Conservation (phyloP, 2,888 invertebrate genomes). For the Pantelozetes paolii region DNA sequence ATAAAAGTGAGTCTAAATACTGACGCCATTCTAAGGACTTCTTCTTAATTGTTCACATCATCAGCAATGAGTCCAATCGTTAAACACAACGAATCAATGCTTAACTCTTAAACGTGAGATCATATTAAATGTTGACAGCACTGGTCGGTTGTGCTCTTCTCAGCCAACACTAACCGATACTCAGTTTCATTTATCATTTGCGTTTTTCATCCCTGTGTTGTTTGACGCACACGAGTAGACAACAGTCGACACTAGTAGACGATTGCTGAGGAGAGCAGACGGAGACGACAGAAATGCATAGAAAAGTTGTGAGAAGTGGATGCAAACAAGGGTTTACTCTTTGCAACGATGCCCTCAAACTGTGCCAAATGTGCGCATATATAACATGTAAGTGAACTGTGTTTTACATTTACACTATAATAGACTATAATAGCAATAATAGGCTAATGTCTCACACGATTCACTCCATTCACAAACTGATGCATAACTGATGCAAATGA, state of each 20-base stretch:
- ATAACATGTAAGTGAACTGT: slow-evolving; percentile 37
- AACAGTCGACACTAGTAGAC: background rate
- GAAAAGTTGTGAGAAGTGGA: slow-evolving; percentile 5
- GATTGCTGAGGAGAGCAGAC: background rate
- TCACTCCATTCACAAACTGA: background rate
- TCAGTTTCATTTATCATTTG: slow-evolving; percentile 19
- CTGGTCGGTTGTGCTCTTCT: background rate
- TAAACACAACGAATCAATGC: slow-evolving; percentile 6
- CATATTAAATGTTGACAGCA: background rate
- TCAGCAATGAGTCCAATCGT: slow-evolving; percentile 2
- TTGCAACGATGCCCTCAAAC: slow-evolving; percentile 15
- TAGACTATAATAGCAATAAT: slow-evolving; percentile 16
- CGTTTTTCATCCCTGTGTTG: background rate
- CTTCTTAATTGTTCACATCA: slow-evolving; percentile 16
- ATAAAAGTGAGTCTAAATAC: slow-evolving; percentile 8
- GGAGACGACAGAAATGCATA: background rate
- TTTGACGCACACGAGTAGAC: slow-evolving; percentile 16
- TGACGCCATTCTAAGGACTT: background rate
- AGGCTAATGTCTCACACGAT: slow-evolving; percentile 10
- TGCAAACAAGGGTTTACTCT: background rate
- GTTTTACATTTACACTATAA: background rate
- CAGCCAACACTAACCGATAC: background rate
- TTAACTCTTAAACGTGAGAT: background rate
- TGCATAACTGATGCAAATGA: slow-evolving; percentile 2
- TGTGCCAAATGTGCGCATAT: slow-evolving; percentile 36